phyloP scores from a whole-genome alignment of 2,113 vertebrate genomes.

The Pao palembangensis region DNA sequence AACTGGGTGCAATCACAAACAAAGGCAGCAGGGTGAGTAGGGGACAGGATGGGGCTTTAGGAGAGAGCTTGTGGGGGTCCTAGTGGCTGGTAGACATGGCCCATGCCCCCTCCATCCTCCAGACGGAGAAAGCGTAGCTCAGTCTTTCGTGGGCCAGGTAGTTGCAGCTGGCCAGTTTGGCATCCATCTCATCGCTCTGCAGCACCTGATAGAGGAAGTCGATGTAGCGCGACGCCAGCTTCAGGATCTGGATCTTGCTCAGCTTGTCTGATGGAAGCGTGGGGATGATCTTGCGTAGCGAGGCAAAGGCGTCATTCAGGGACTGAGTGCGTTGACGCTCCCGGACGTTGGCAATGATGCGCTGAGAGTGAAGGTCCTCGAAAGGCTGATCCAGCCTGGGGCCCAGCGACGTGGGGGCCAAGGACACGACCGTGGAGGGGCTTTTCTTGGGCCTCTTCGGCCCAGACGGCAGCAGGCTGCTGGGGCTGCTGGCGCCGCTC shows the following conservation, averaged over 20 bases:
- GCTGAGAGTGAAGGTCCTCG: slow-evolving; percentile 83
- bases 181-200: slow-evolving; percentile 86
- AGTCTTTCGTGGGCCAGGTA: slow-evolving; percentile 87
- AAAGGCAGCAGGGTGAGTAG: slow-evolving; percentile 31
- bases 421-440: slow-evolving; percentile 47
- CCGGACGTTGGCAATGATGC: slow-evolving; percentile 86
- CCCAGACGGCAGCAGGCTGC: slow-evolving; percentile 54
- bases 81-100: slow-evolving; percentile 86
- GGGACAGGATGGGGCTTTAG: slow-evolving; percentile 46
- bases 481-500: slow-evolving; percentile 58
- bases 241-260: slow-evolving; percentile 90
- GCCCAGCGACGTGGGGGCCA: slow-evolving; percentile 69
- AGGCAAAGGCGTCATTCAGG: slow-evolving; percentile 85
- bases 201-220: slow-evolving; percentile 89
- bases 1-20: slow-evolving; percentile 45
- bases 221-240: slow-evolving; percentile 86
- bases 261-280: slow-evolving; percentile 88
- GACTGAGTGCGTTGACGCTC: slow-evolving; percentile 87
- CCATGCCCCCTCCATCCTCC: slow-evolving; percentile 92
- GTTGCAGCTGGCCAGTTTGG: slow-evolving; percentile 84
- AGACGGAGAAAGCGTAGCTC: slow-evolving; percentile 88
- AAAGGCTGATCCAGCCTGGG: slow-evolving; percentile 73
- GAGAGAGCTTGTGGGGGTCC: slow-evolving; percentile 41
- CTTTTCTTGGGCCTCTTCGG: slow-evolving; percentile 72
- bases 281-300: slow-evolving; percentile 87